Evolutionary conservation across 1,140 invertebrate species (phyloP).

Genomic region (Drosophila mayri): DNA sequence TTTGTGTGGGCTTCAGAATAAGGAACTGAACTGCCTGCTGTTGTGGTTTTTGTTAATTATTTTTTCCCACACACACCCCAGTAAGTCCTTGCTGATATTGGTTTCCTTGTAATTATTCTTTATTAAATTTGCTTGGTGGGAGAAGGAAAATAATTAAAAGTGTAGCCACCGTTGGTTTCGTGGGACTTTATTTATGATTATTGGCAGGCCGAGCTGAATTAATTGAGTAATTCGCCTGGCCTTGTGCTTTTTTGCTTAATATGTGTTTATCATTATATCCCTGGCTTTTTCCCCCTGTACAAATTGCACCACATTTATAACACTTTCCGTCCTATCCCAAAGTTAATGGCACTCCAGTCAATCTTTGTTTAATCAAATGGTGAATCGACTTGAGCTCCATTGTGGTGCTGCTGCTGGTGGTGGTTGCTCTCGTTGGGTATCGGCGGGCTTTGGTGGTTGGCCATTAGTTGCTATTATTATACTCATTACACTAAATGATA

Average conservation of each 20-base stretch:
- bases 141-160: slow-evolving; percentile 72
- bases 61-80: slow-evolving; percentile 37
- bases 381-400: slow-evolving; percentile 24
- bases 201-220: slow-evolving; percentile 69
- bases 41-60: slow-evolving; percentile 77
- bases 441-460: slow-evolving; percentile 5
- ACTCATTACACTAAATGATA: slow-evolving; percentile 76
- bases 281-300: slow-evolving; percentile 28
- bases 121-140: slow-evolving; percentile 68
- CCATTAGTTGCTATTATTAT: slow-evolving; percentile 80
- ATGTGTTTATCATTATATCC: slow-evolving; percentile 57
- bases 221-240: slow-evolving; percentile 68
- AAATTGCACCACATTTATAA: slow-evolving; percentile 75
- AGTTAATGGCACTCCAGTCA: slow-evolving; percentile 73
- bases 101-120: slow-evolving; percentile 77
- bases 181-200: slow-evolving; percentile 77
- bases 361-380: slow-evolving; percentile 76
- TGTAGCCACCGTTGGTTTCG: slow-evolving; percentile 39
- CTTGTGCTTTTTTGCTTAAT: slow-evolving; percentile 57
- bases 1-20: slow-evolving; percentile 22
- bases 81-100: slow-evolving; percentile 38
- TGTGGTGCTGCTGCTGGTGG: slow-evolving; percentile 3
- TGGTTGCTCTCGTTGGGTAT: background rate
- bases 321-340: slow-evolving; percentile 55
- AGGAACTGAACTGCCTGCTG: slow-evolving; percentile 28